These are phyloP conservation scores for Oryzias javanicus DNA, from an alignment of 2,113 vertebrate species.

Conservation along the genomic window DNA sequence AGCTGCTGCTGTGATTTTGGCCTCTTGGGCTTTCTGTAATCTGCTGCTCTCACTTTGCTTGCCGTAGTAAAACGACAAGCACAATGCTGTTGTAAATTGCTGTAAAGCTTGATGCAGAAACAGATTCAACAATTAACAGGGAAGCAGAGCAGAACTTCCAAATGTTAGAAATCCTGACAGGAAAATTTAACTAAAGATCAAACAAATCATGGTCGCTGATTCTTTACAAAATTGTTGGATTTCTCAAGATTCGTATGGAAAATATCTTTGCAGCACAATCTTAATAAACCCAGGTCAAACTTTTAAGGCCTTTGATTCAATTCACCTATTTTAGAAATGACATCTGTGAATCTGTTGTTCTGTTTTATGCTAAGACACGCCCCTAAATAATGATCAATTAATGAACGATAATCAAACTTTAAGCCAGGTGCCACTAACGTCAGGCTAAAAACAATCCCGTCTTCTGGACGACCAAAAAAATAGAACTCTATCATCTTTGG, in stretches of 20 bases:
- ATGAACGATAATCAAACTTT: background rate
- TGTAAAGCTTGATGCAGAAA: background rate
- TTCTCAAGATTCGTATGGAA: no score
- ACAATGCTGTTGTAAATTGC: background rate
- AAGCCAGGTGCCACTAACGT: conserved; percentile 29
- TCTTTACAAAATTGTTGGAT: no score
- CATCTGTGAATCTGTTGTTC: background rate
- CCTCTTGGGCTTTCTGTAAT: background rate
- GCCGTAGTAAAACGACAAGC: background rate
- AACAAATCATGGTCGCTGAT: no score
- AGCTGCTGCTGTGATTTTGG: conserved; percentile 3
- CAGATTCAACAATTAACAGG: background rate
- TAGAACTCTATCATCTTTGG: conserved; percentile 32
- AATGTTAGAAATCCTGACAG: no score
- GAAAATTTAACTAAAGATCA: no score
- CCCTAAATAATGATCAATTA: conserved; percentile 1
- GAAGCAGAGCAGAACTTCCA: no score
- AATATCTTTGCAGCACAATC: no score
- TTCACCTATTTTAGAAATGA: background rate
- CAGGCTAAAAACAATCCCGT: conserved; percentile 18
- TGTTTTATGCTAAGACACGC: conserved; percentile 25
- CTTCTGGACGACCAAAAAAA: conserved; percentile 32
- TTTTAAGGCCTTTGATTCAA: conserved; percentile 11
- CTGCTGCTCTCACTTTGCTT: background rate
- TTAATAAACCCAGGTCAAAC: no score